Percentiles rank a stretch among this genome's conserved stretches.
Evolutionary conservation across 2,888 invertebrate genomes (phyloP).

Genomic region (Drosophila lutescens): DNA sequence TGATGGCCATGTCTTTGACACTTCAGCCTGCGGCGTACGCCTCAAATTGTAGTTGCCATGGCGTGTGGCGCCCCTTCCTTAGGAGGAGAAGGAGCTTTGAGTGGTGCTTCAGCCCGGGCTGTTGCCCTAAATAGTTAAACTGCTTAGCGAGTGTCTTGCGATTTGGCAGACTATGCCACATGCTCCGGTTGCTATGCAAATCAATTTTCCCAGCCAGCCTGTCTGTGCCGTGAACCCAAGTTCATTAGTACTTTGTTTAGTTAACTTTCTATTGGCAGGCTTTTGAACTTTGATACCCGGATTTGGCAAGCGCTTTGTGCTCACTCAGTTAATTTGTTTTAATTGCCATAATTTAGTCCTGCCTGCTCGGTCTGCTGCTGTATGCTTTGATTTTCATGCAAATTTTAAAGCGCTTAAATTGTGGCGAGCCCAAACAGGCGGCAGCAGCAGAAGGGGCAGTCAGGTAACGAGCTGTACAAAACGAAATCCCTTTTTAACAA

Average conservation of each 20-base stretch:
- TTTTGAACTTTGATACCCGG: constrained; percentile 75
- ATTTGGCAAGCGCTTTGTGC: constrained; percentile 52
- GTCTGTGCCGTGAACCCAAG: constrained; percentile 39
- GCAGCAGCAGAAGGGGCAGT: background rate
- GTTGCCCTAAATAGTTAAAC: constrained; percentile 74
- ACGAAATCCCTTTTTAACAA: constrained; percentile 77
- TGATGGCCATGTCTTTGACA: constrained; percentile 74
- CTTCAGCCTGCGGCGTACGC: constrained; percentile 69
- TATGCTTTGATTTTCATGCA: constrained; percentile 55
- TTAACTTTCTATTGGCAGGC: constrained; percentile 62
- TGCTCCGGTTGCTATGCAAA: constrained; percentile 72
- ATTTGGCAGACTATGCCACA: constrained; percentile 45
- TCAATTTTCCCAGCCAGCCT: constrained; percentile 58
- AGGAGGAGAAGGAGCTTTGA: constrained; percentile 3
- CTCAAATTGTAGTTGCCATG: constrained; percentile 69
- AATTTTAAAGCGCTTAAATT: constrained; percentile 69
- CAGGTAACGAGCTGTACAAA: constrained; percentile 58
- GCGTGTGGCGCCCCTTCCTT: constrained; percentile 32
- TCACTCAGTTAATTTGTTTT: constrained; percentile 66
- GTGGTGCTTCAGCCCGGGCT: constrained; percentile 17
- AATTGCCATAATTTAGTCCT: constrained; percentile 71
- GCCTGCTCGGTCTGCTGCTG: constrained; percentile 13
- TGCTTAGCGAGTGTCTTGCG: constrained; percentile 71
- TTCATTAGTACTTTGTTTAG: constrained; percentile 73
- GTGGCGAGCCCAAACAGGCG: constrained; percentile 1